Evolutionary conservation across 2,797 vertebrate species (phyloP), one percentile per base, ranked within the genome.

Genomic region (Chanos chanos): DNA sequence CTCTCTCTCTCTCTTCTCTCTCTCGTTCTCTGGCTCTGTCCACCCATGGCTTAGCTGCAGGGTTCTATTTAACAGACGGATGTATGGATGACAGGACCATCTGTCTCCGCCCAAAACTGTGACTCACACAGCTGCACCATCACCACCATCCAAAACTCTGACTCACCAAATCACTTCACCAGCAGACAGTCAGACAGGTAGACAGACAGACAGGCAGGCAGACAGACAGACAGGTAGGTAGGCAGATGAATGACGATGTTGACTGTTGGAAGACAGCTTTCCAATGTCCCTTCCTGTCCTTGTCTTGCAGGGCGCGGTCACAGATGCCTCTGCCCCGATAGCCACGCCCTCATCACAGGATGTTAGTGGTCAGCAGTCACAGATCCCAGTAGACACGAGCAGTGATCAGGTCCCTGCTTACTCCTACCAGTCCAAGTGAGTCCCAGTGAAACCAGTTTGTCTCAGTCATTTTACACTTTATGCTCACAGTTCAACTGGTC

Each of bases 361-460:
- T 78, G 85, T 92, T 86, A 89, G 87, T 73, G 93, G 90, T 71
- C 92, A 96, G 86, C 95, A 95, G 84, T 95, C 95, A 86, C 95
- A 96, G 85, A 93, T 96, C 85, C 85, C 94, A 81, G 92, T 96
- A 89, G 95, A 98, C 86, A 87, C 92, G 30, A 81, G 87, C 83
- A 92, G 77, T 43, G 94, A 98, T 80, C 95, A 96, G 7, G 89
- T 92, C 7, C 79, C 94, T 83, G 87, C 94, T 82, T 97, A 96
- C 88, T 94, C 94, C 66, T 98, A 96, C 91, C 94, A 95, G 86
- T 92, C 94, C 83, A 98, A 98, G 95, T 98, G 86, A 92, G 94
- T 85, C 60, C 25, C 49, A 19, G n/a, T 16, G 9, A 15, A 1
- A 8, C 24, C n/a, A n/a, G n/a, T n/a, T n/a, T n/a, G n/a, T n/a